These are phyloP conservation scores for Ctenoplectra terminalis DNA, from an alignment of 1,140 invertebrate species.

Conservation along the genomic window DNA sequence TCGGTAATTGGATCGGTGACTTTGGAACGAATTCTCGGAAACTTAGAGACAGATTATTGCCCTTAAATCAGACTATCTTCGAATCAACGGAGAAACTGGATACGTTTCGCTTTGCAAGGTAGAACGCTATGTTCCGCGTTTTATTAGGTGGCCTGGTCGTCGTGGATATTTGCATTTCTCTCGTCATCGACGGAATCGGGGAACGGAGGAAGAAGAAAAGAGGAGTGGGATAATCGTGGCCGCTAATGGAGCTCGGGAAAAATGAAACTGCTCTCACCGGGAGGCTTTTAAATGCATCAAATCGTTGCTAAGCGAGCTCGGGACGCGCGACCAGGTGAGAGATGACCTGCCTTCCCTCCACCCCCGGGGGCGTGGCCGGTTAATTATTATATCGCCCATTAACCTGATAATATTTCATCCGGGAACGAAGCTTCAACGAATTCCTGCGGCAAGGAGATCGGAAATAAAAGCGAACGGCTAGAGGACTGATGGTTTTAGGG, in stretches of 20 bases:
- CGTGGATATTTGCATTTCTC: constrained; percentile 66
- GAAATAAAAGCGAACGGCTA: not conserved
- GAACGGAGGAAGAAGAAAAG: constrained; percentile 12
- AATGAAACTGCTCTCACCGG: constrained; percentile 70
- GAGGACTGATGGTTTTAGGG: not conserved
- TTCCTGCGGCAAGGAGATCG: not conserved
- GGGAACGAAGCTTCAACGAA: not conserved
- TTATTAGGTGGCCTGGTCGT: too few species aligned
- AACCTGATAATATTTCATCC: constrained; percentile 72
- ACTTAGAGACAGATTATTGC: not conserved
- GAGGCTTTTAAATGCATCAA: constrained; percentile 74
- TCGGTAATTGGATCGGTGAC: not conserved
- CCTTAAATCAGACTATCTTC: constrained; percentile 11
- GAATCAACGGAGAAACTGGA: too few species aligned
- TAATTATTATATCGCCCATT: constrained; percentile 76
- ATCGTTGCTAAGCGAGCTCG: constrained; percentile 68
- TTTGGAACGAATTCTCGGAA: too few species aligned
- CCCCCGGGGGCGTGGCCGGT: constrained; percentile 60
- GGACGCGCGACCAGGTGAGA: constrained; percentile 67
- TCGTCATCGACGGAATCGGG: constrained; percentile 57
- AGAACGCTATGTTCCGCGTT: too few species aligned
- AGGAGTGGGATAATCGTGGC: constrained; percentile 67
- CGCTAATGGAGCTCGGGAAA: constrained; percentile 71
- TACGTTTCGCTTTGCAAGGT: too few species aligned
- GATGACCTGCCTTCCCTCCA: constrained; percentile 58